Conservation (phyloP, 2,888 invertebrate genomes). For the Tetragnatha montana region DNA sequence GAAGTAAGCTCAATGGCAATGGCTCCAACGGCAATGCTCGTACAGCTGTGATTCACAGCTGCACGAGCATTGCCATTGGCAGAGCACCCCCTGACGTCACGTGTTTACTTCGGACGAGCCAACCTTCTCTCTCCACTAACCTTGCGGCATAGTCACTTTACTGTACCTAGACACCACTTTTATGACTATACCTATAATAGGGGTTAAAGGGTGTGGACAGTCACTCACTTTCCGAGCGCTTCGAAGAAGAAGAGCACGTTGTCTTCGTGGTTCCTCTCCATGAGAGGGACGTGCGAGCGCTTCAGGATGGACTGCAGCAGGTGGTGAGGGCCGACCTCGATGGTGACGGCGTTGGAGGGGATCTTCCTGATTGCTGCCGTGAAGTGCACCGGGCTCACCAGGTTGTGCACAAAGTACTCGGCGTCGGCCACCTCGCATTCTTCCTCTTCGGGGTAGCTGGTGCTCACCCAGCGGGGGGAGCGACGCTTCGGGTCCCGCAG, state of each 20-base stretch:
- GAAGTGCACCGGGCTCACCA: constrained; percentile 93
- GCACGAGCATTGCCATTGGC: too few relatives aligned
- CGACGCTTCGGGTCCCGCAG: constrained; percentile 88
- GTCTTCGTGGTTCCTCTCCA: constrained; percentile 87
- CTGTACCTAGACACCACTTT: too few relatives aligned
- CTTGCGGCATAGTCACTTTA: too few relatives aligned
- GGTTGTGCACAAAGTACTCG: constrained; percentile 96
- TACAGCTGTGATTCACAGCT: too few relatives aligned
- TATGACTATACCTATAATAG: too few relatives aligned
- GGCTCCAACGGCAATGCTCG: too few relatives aligned
- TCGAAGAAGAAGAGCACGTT: constrained; percentile 78
- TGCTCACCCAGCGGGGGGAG: constrained; percentile 90
- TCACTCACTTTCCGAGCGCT: constrained; percentile 63
- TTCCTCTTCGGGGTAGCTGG: constrained; percentile 89
- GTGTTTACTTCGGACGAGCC: too few relatives aligned
- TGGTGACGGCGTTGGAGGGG: constrained; percentile 90
- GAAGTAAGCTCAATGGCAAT: too few relatives aligned
- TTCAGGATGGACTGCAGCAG: constrained; percentile 94
- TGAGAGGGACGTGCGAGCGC: constrained; percentile 88
- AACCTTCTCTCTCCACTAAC: too few relatives aligned
- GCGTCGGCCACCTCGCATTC: constrained; percentile 88
- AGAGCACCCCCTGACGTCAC: too few relatives aligned
- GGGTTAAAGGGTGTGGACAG: too few relatives aligned
- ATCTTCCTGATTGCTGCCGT: constrained; percentile 89
- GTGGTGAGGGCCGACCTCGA: constrained; percentile 96